Evolutionary conservation across 2,888 invertebrate species (phyloP).

Genomic region (Ophioninae sp.): DNA sequence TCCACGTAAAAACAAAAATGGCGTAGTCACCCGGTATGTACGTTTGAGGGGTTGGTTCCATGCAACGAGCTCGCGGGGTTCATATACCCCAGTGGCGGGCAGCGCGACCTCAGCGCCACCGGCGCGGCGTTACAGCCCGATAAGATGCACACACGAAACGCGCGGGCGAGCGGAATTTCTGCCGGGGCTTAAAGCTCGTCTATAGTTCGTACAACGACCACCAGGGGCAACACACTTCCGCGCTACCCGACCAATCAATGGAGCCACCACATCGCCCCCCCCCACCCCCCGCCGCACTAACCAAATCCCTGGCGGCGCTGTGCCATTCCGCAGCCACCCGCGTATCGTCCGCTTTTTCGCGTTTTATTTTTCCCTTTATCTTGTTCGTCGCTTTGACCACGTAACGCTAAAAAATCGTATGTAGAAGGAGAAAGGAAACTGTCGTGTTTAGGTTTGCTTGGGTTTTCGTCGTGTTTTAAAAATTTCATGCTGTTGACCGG

Average conservation of each 20-base stretch:
- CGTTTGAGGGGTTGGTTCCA: conserved; percentile 19
- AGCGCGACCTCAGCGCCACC: conserved; percentile 66
- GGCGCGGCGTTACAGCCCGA: conserved; percentile 70
- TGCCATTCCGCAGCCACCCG: conserved; percentile 34
- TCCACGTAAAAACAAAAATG: no score
- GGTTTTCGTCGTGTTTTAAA: no score
- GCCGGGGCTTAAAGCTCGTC: conserved; percentile 1
- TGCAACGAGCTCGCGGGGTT: conserved; percentile 69
- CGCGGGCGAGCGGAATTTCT: conserved; percentile 49
- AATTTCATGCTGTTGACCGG: no score
- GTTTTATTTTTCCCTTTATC: background rate
- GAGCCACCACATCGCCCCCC: conserved; percentile 67
- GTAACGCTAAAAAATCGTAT: no score
- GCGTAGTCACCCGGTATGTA: background rate
- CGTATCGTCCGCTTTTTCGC: conserved; percentile 10
- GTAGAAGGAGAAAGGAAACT: no score
- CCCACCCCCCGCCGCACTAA: conserved; percentile 72
- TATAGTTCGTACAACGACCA: conserved; percentile 66
- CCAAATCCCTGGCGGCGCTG: conserved; percentile 31
- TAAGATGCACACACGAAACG: no score
- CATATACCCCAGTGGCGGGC: conserved; percentile 69
- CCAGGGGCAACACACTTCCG: conserved; percentile 50
- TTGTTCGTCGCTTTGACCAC: background rate
- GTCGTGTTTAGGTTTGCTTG: no score
- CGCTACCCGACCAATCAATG: conserved; percentile 77